Conservation (phyloP, 2,888 invertebrate species). For the Acleris laterana region DNA sequence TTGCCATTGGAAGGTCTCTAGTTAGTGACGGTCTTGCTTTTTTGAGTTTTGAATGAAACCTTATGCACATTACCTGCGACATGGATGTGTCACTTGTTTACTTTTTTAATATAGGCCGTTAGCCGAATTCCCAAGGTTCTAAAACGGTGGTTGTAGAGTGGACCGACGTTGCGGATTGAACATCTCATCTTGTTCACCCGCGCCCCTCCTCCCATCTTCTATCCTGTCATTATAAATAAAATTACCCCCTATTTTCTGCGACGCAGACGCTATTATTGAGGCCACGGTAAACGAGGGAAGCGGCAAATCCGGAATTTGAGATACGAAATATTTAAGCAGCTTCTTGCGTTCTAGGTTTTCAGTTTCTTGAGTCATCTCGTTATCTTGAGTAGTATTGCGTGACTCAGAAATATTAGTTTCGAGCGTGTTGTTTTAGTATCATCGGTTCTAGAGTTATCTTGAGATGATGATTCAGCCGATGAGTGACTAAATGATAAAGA, state of each 20-base stretch:
- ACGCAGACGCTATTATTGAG: conserved; percentile 58
- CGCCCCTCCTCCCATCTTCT: conserved; percentile 46
- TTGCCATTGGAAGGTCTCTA: too few relatives aligned
- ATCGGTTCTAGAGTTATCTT: conserved; percentile 6
- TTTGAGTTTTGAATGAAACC: too few relatives aligned
- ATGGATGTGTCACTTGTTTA: too few relatives aligned
- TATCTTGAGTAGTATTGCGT: conserved; percentile 30
- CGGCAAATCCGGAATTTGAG: conserved; percentile 61
- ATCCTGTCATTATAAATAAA: conserved; percentile 57
- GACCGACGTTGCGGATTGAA: conserved; percentile 60
- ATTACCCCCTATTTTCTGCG: conserved; percentile 50
- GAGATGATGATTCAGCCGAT: conserved; percentile 5
- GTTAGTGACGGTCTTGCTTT: too few relatives aligned
- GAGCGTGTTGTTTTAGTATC: background rate
- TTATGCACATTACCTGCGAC: too few relatives aligned
- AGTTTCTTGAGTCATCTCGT: conserved; percentile 28
- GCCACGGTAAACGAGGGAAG: conserved; percentile 58
- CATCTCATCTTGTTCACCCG: conserved; percentile 38
- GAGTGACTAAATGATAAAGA: conserved; percentile 19
- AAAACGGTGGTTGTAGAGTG: conserved; percentile 48
- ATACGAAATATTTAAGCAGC: conserved; percentile 52
- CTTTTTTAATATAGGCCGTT: background rate
- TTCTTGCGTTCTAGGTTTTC: conserved; percentile 44
- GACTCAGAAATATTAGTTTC: conserved; percentile 42
- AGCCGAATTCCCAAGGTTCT: conserved; percentile 13